These are phyloP conservation scores for Philereme vetulata DNA, from an alignment of 2,888 invertebrate species.

Conservation along the genomic window DNA sequence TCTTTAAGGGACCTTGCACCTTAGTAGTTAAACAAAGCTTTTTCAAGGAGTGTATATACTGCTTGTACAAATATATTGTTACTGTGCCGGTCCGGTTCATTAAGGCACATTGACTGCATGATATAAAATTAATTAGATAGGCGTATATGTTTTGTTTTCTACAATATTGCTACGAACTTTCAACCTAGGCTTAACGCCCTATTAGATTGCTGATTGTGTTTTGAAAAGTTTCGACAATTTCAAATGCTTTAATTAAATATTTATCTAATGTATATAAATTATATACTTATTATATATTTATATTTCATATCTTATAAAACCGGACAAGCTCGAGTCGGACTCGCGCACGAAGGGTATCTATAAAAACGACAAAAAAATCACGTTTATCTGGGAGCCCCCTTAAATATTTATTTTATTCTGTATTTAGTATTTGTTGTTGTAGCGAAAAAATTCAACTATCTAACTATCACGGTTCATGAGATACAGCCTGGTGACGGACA, in stretches of 20 bases:
- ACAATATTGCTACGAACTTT: slow-evolving; percentile 24
- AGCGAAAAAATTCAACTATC: no score
- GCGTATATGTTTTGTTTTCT: slow-evolving; percentile 31
- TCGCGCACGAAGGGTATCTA: no score
- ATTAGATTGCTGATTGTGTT: slow-evolving; percentile 8
- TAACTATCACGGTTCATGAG: no score
- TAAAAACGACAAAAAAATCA: no score
- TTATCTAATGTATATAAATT: no score
- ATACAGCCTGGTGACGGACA: no score
- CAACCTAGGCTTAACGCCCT: slow-evolving; percentile 8
- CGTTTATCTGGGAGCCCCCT: no score
- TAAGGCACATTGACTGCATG: slow-evolving; percentile 65
- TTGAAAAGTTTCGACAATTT: slow-evolving; percentile 3
- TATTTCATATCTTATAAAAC: no score
- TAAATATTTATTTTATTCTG: no score
- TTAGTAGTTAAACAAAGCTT: background rate
- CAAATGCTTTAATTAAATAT: background rate
- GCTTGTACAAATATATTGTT: slow-evolving; percentile 2
- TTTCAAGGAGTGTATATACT: background rate
- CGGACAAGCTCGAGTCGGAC: no score
- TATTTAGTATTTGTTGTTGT: no score
- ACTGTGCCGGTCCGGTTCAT: slow-evolving; percentile 59
- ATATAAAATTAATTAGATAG: slow-evolving; percentile 64
- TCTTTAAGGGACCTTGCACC: background rate
- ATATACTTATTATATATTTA: no score